Conservation (phyloP, 2,888 invertebrate genomes). For the Machimus atricapillus region DNA sequence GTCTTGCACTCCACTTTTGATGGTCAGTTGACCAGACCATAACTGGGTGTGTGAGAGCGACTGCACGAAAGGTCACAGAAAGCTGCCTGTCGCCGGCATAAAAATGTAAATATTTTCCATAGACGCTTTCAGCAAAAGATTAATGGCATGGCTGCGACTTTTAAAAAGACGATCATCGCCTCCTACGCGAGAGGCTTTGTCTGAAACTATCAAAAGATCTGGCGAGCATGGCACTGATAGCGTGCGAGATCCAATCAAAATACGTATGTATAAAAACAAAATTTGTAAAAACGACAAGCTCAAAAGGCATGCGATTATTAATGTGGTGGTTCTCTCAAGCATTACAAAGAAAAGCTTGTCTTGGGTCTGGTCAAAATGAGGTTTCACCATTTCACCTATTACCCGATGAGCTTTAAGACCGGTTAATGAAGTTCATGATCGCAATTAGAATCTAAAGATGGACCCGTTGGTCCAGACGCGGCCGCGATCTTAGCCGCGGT, state of each 20-base stretch:
- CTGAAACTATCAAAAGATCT: neutral
- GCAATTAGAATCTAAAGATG: neutral
- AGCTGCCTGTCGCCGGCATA: neutral
- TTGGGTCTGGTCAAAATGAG: neutral
- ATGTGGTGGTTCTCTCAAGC: neutral
- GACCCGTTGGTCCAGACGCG: neutral
- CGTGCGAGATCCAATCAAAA: neutral
- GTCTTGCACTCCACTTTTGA: neutral
- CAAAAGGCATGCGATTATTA: neutral
- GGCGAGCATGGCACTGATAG: neutral
- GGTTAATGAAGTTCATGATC: slow-evolving; percentile 15
- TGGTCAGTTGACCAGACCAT: neutral
- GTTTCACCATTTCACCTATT: neutral
- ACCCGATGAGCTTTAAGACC: neutral
- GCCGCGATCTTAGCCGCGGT: neutral
- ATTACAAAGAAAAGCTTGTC: neutral
- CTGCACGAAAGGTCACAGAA: neutral
- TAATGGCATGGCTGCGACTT: neutral
- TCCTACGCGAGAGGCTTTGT: neutral
- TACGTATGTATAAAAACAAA: neutral
- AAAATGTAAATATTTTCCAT: neutral
- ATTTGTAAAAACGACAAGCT: neutral
- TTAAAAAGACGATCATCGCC: neutral
- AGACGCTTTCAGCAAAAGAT: neutral
- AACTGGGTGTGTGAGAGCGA: neutral